Evolutionary conservation across 2,797 vertebrate species (phyloP).

Genomic region (Anguilla megastoma): DNA sequence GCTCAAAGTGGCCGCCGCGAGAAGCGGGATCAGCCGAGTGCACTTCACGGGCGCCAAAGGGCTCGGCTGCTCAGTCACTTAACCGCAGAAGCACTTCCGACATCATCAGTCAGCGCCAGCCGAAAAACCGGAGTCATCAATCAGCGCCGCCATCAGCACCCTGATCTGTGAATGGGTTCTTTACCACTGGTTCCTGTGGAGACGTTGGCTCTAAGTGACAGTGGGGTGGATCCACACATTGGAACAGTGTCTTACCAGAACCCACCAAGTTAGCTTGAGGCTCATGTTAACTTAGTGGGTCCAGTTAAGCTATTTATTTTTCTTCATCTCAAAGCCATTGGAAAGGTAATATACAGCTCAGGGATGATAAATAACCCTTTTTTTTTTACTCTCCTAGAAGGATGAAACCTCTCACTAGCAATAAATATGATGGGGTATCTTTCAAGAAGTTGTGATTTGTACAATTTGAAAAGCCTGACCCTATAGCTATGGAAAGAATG

Average conservation of each 20-base stretch:
- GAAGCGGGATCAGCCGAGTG: background rate
- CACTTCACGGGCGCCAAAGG: background rate
- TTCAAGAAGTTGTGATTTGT: background rate
- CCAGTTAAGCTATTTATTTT: too few species aligned
- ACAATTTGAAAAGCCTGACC: background rate
- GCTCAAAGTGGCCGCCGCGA: background rate
- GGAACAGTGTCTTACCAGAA: background rate
- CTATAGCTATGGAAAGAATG: background rate
- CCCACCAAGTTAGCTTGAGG: background rate
- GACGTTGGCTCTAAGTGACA: background rate
- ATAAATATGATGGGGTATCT: background rate
- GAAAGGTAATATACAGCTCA: too few species aligned
- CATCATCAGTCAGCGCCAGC: constrained; percentile 13
- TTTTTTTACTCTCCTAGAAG: background rate
- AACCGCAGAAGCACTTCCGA: background rate
- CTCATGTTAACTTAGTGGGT: background rate
- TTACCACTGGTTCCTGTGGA: background rate
- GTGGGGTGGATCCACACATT: background rate
- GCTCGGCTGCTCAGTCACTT: background rate
- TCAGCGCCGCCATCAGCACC: background rate
- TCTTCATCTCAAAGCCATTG: too few species aligned
- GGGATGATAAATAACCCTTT: background rate
- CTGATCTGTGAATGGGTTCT: background rate
- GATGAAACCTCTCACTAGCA: background rate
- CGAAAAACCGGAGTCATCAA: background rate